Conservation (phyloP, 2,888 invertebrate species). For the Coleophora deauratella region DNA sequence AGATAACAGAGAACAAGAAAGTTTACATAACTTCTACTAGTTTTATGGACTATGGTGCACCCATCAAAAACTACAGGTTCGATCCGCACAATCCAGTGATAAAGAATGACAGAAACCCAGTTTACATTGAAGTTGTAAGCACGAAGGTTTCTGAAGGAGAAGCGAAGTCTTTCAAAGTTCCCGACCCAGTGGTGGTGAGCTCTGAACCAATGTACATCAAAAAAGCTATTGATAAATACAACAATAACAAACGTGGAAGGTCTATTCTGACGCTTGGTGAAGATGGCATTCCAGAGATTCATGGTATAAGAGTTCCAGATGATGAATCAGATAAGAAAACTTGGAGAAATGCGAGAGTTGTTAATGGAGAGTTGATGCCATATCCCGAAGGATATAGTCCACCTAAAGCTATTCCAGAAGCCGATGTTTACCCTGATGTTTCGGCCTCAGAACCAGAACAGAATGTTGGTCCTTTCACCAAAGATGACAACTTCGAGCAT, state of each 20-base stretch:
- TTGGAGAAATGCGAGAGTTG: conserved; percentile 91
- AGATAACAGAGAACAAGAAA: conserved; percentile 56
- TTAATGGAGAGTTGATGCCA: conserved; percentile 86
- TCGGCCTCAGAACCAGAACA: conserved; percentile 42
- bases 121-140: conserved; percentile 66
- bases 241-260: conserved; percentile 75
- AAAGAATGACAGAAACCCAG: conserved; percentile 72
- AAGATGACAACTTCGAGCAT: conserved; percentile 74
- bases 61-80: conserved; percentile 59
- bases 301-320: conserved; percentile 88
- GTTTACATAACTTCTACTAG: conserved; percentile 67
- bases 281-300: conserved; percentile 86
- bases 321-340: conserved; percentile 87
- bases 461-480: conserved; percentile 75
- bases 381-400: conserved; percentile 81
- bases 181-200: conserved; percentile 79
- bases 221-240: conserved; percentile 57
- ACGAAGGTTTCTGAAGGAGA: conserved; percentile 65
- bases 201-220: conserved; percentile 78
- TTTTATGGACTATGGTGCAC: conserved; percentile 54
- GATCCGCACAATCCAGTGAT: conserved; percentile 67
- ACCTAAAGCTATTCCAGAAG: conserved; percentile 74
- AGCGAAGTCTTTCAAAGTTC: conserved; percentile 69
- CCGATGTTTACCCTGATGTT: conserved; percentile 68
- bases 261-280: conserved; percentile 78